These are phyloP conservation scores for Danio tinwini DNA, from an alignment of 2,797 vertebrate genomes.

Conservation along the genomic window DNA sequence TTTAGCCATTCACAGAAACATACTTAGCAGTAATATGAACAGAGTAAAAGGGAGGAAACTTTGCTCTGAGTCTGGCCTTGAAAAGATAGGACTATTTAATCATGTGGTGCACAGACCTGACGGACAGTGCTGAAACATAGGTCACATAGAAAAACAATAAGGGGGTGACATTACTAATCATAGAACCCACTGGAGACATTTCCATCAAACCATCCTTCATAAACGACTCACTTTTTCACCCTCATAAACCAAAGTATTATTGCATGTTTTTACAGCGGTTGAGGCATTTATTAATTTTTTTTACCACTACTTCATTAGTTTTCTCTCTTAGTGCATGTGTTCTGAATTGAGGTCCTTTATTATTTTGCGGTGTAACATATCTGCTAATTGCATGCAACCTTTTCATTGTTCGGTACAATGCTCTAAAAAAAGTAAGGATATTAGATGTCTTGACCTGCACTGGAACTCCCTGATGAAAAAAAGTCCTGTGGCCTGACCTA, in stretches of 20 bases:
- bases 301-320: conserved; percentile 11
- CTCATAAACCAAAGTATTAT: conserved; percentile 9
- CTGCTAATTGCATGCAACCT: conserved; percentile 13
- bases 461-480: conserved; percentile 57
- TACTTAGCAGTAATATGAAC: conserved; percentile 43
- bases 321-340: not conserved
- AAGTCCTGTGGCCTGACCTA: conserved; percentile 53
- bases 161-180: conserved; percentile 36
- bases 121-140: conserved; percentile 38
- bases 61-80: conserved; percentile 60
- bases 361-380: conserved; percentile 16
- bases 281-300: conserved; percentile 19
- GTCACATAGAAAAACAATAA: conserved; percentile 49
- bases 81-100: conserved; percentile 60
- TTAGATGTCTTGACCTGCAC: conserved; percentile 45
- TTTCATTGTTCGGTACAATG: not conserved
- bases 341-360: not conserved
- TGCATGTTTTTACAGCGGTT: conserved; percentile 1
- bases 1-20: conserved; percentile 51
- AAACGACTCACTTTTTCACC: not conserved
- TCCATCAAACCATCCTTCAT: conserved; percentile 14
- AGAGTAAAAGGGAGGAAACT: conserved; percentile 43
- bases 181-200: not conserved
- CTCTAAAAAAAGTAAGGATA: conserved; percentile 26
- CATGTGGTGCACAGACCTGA: conserved; percentile 56